These are phyloP conservation scores for Mactra quadrangularis DNA, from an alignment of 1,140 invertebrate genomes.

Conservation along the genomic window DNA sequence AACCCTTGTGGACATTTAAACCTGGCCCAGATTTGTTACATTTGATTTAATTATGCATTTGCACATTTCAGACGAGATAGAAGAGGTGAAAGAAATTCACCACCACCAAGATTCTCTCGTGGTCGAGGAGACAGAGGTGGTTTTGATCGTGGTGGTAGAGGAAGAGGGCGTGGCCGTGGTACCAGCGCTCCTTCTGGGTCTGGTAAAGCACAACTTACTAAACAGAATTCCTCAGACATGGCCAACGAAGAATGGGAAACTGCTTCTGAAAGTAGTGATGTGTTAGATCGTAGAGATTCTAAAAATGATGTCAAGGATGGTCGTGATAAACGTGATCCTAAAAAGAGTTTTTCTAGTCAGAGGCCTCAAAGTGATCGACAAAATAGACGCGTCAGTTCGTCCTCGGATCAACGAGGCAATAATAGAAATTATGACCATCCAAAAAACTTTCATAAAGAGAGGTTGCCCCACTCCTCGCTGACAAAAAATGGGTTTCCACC, in stretches of 20 bases:
- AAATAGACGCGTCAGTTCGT: constrained; percentile 71
- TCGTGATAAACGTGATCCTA: constrained; percentile 77
- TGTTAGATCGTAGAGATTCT: constrained; percentile 80
- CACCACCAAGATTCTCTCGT: constrained; percentile 76
- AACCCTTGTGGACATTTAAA: no score
- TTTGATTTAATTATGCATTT: no score
- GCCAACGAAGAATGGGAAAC: constrained; percentile 87
- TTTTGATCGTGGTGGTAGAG: constrained; percentile 70
- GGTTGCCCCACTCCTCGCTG: constrained; percentile 59
- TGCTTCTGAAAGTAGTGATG: constrained; percentile 87
- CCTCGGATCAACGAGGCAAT: constrained; percentile 55
- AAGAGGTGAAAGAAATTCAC: constrained; percentile 75
- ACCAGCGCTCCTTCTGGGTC: constrained; percentile 70
- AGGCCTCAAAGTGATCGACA: constrained; percentile 81
- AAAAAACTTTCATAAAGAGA: constrained; percentile 65
- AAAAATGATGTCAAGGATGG: constrained; percentile 78
- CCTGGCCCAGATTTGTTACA: no score
- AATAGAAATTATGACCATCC: constrained; percentile 67
- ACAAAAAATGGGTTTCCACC: constrained; percentile 62
- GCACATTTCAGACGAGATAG: constrained; percentile 72
- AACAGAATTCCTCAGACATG: constrained; percentile 84
- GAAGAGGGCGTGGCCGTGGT: constrained; percentile 76
- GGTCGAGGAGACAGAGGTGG: constrained; percentile 70
- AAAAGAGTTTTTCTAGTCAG: constrained; percentile 83
- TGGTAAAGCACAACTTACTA: constrained; percentile 78